These are phyloP conservation scores for Epirrhoe tristata DNA, from an alignment of 2,888 invertebrate genomes.

Conservation along the genomic window DNA sequence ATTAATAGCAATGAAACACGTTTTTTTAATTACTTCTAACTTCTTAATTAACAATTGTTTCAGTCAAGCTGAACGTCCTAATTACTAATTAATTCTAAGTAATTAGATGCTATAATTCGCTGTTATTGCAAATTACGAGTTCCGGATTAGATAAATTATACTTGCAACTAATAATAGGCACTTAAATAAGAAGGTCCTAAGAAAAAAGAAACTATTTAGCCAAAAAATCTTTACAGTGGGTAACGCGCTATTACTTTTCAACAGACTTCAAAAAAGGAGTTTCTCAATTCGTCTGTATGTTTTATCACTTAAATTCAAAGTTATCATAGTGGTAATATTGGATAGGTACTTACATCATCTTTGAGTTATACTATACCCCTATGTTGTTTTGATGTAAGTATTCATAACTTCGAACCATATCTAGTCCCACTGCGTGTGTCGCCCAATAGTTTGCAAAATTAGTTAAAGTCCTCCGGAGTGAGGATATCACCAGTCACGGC, in stretches of 20 bases:
- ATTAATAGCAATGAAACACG: no score
- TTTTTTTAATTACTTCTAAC: no score
- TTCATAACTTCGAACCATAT: background rate
- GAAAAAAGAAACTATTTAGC: no score
- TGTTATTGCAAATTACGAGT: background rate
- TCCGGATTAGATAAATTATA: background rate
- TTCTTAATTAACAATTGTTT: background rate
- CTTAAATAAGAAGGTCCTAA: no score
- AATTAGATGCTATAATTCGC: background rate
- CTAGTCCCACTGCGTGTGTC: slow-evolving; percentile 10
- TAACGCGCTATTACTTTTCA: no score
- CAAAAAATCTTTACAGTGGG: no score
- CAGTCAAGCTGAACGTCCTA: background rate
- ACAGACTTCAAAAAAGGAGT: no score
- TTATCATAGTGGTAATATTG: no score
- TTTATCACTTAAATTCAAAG: no score
- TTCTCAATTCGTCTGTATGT: no score
- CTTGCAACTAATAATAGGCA: background rate
- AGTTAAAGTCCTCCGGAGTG: slow-evolving; percentile 36
- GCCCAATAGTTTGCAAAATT: slow-evolving; percentile 41
- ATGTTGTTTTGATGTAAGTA: background rate
- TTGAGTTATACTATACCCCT: background rate
- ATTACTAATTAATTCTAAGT: background rate
- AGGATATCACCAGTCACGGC: slow-evolving; percentile 39
- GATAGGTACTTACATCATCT: no score